Percentiles rank a stretch among this genome's conserved stretches.
phyloP scores from a whole-genome alignment of 2,888 invertebrate genomes.

The Uloborus plumipes region DNA sequence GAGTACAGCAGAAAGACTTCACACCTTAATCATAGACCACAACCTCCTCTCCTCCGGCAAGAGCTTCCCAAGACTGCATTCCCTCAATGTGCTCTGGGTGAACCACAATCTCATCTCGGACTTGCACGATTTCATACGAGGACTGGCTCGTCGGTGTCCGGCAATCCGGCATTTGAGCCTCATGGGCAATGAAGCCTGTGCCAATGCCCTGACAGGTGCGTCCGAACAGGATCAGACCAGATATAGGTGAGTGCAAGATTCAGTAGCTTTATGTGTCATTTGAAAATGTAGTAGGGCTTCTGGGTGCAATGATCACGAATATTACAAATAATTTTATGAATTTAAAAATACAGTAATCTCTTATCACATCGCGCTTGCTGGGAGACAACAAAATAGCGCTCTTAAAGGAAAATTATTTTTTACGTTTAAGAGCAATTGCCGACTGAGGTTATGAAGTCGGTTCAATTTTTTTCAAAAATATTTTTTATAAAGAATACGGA shows the following conservation, averaged over 20 bases:
- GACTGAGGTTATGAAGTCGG: too few species aligned
- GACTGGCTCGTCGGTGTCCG: constrained; percentile 80
- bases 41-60: constrained; percentile 82
- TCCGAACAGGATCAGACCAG: constrained; percentile 82
- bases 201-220: constrained; percentile 82
- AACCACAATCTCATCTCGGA: constrained; percentile 76
- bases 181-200: constrained; percentile 88
- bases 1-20: constrained; percentile 80
- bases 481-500: too few species aligned
- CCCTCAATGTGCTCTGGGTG: constrained; percentile 82
- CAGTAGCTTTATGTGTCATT: neutral
- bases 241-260: constrained; percentile 77
- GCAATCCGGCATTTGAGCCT: constrained; percentile 82
- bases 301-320: too few species aligned
- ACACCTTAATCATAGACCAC: constrained; percentile 85
- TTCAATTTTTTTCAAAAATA: too few species aligned
- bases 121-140: constrained; percentile 81
- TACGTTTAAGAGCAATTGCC: too few species aligned
- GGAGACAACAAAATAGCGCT: too few species aligned
- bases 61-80: constrained; percentile 80
- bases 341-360: too few species aligned
- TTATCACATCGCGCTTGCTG: too few species aligned
- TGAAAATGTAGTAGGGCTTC: too few species aligned
- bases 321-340: too few species aligned
- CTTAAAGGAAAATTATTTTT: too few species aligned